Evolutionary conservation across 2,797 vertebrate genomes (phyloP).

Genomic region (Myotis pilosus): DNA sequence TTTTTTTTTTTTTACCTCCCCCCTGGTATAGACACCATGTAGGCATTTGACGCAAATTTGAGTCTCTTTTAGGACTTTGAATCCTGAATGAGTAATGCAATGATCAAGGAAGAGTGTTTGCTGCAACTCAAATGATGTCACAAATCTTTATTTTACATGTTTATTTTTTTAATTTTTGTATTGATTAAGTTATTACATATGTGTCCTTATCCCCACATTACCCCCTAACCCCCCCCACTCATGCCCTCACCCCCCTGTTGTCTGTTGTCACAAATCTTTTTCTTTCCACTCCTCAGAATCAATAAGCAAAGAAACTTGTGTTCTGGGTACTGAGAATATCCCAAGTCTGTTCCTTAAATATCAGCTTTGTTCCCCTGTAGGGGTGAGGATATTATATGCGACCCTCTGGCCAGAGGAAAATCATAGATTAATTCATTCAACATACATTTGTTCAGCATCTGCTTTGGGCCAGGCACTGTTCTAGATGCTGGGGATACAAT

Average conservation of each 20-base stretch:
- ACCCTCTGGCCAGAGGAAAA: neutral
- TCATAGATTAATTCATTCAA: neutral
- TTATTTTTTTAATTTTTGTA: too few species aligned
- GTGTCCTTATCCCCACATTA: too few species aligned
- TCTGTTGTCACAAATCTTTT: neutral
- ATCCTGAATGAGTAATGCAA: neutral
- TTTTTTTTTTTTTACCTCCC: neutral
- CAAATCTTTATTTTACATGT: neutral
- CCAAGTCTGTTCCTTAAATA: neutral
- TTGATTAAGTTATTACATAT: too few species aligned
- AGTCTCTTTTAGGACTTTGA: slow-evolving; percentile 17
- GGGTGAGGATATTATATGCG: neutral
- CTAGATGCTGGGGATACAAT: neutral
- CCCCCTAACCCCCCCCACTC: too few species aligned
- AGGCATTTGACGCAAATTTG: slow-evolving; percentile 35
- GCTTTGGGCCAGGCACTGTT: neutral
- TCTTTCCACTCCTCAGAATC: neutral
- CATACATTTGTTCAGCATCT: neutral
- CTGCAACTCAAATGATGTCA: neutral
- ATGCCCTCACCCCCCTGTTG: too few species aligned
- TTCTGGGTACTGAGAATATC: neutral
- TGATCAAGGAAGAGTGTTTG: neutral
- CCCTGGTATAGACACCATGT: neutral
- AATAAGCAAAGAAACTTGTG: neutral
- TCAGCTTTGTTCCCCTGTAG: neutral